Evolutionary conservation across 2,797 vertebrate genomes (phyloP), one percentile per base, ranked within the genome.

Genomic region (Acrossocheilus fasciatus): DNA sequence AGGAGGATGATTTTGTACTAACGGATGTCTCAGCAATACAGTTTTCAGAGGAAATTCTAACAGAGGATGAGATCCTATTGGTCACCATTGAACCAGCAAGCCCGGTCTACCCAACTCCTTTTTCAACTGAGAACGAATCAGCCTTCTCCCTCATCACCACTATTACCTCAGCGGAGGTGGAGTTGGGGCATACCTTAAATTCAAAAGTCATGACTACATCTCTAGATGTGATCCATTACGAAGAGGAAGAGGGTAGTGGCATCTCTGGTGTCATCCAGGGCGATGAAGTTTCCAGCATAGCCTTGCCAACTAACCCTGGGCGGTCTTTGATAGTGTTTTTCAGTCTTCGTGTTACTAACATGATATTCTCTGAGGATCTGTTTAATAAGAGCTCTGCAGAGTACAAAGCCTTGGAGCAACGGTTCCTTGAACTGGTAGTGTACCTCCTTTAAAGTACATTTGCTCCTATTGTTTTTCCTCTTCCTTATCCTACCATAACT

Each of bases 361-460:
- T 99, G 97, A 96, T 96, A 50, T 99, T 99, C 92, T 99, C 97
- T 86, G 96, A 96, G 87, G 96, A 98, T 87, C 93, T 99, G 20
- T 99, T 99, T 90, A 99, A 99, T 94, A 99, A 98, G 94, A 98
- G 97, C 91, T 99, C 98, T 0, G 91, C 96, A 9, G 98, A 98
- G 87, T 99, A 99, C 92, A 98, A 98, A 92, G 95, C 96, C 0
- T 90, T 99, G 92, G 98, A 99, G 88, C 97, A 98, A 85, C 94
- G 94, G 34, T 99, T 99, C 91, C 88, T 97, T 34, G 95, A 98
- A 83, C 92, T 99, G 96, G 98, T 99, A 94, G 78, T 80, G 47
- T 50, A 59, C 62, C 79, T 82, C 52, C 68, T 43, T 7, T 45
- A n/a, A 47, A 77, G 4, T 77, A 47, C 52, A 17, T 84, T 68